Evolutionary conservation across 1,140 invertebrate species (phyloP).

Genomic region (Chironomus tepperi): DNA sequence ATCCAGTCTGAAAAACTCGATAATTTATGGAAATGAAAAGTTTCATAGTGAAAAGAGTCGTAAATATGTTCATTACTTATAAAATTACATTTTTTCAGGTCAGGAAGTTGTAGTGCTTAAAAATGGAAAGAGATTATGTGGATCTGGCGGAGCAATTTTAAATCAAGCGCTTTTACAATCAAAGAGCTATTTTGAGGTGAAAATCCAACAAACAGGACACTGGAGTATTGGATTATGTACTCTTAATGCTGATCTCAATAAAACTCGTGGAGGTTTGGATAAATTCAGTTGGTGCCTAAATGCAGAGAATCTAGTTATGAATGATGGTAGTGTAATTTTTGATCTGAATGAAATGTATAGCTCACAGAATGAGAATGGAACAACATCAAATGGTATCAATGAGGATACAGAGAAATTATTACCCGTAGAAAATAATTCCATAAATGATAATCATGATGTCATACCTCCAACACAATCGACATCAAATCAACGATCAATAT

Average conservation of each 20-base stretch:
- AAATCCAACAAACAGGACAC: slow-evolving; percentile 88
- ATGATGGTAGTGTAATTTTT: slow-evolving; percentile 71
- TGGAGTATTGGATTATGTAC: slow-evolving; percentile 94
- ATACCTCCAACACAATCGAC: slow-evolving; percentile 28
- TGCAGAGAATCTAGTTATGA: slow-evolving; percentile 77
- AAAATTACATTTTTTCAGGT: slow-evolving; percentile 50
- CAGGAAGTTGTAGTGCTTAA: slow-evolving; percentile 98
- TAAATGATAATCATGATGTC: slow-evolving; percentile 26
- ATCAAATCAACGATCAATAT: slow-evolving; percentile 38
- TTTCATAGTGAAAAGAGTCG: too few species aligned
- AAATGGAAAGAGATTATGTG: slow-evolving; percentile 90
- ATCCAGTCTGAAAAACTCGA: too few species aligned
- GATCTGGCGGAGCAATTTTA: slow-evolving; percentile 85
- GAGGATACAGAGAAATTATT: slow-evolving; percentile 29
- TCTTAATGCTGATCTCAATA: slow-evolving; percentile 75
- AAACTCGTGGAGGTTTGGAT: slow-evolving; percentile 73
- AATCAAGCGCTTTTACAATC: slow-evolving; percentile 92
- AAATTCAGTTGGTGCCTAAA: slow-evolving; percentile 88
- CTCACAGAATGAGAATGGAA: slow-evolving; percentile 34
- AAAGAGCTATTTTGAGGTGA: slow-evolving; percentile 98
- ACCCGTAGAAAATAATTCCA: slow-evolving; percentile 28
- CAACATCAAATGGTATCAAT: slow-evolving; percentile 40
- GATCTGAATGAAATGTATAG: slow-evolving; percentile 31
- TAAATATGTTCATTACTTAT: too few species aligned
- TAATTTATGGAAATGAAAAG: too few species aligned